These are phyloP conservation scores for Ochlodes sylvanus DNA, from an alignment of 2,888 invertebrate genomes.

Conservation along the genomic window DNA sequence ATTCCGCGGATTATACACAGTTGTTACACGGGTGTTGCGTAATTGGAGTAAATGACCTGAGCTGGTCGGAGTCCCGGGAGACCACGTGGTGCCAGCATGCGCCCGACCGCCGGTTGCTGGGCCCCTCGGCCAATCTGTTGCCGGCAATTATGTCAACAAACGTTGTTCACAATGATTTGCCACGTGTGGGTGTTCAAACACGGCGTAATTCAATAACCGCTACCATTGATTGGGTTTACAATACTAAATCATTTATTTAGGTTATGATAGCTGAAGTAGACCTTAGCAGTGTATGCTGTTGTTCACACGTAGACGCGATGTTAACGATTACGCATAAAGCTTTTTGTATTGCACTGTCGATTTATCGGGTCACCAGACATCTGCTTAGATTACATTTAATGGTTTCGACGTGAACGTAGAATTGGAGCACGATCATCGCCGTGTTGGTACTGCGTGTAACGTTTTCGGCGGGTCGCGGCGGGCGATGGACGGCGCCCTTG, in stretches of 20 bases:
- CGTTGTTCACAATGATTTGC: conserved; percentile 32
- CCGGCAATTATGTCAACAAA: conserved; percentile 32
- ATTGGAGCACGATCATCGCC: conserved; percentile 50
- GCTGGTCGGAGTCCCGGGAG: conserved; percentile 68
- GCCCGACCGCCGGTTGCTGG: conserved; percentile 22
- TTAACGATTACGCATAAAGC: not conserved
- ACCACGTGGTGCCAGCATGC: conserved; percentile 66
- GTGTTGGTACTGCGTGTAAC: conserved; percentile 34
- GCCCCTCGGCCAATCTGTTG: conserved; percentile 30
- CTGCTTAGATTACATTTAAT: conserved; percentile 5
- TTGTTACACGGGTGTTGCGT: conserved; percentile 82
- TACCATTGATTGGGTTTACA: conserved; percentile 24
- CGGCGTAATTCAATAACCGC: conserved; percentile 17
- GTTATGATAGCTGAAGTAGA: conserved; percentile 20
- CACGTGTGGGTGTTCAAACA: conserved; percentile 32
- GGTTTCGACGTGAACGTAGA: conserved; percentile 1
- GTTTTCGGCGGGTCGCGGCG: conserved; percentile 55
- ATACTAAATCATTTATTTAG: conserved; percentile 27
- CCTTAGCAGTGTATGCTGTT: too few relatives aligned
- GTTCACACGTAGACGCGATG: not conserved
- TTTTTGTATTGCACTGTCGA: not conserved
- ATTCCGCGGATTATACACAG: conserved; percentile 82
- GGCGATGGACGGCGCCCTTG: conserved; percentile 78
- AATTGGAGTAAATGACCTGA: conserved; percentile 83
- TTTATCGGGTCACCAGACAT: conserved; percentile 2